Evolutionary conservation across 1,140 invertebrate genomes (phyloP), one percentile per base, ranked within the genome.

Genomic region (Phymorhynchus buccinoides): DNA sequence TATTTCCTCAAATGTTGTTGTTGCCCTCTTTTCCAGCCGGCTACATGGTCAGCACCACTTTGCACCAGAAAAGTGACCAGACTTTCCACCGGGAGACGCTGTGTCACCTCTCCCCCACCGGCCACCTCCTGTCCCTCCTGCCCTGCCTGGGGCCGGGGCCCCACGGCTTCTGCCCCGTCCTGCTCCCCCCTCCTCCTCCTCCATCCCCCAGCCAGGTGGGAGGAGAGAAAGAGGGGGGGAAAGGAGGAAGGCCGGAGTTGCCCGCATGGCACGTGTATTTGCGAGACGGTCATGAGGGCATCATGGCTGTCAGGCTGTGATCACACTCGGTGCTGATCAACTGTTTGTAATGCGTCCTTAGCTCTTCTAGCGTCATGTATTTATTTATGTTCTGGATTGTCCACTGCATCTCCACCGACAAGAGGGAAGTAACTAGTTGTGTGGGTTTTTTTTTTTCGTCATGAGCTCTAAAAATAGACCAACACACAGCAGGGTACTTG

Each of bases 251-350:
- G 4, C 42, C 75, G 4, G 32, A 32, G 27, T 1, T 27, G 27
- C 39, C 77, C 18, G n/a, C 77, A 0, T 79, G 77, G 77, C 77
- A 79, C 32, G 77, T 79, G 77, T 79, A 79, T 22, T n/a, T 79
- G 77, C n/a, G 77, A 32, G 77, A 79, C 44, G 77, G 77, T 3
- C 77, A 79, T 79, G 77, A 79, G 32, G 77, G 77, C 18, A 79
- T 79, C 44, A 79, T 79, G 3, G 42, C 42, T 32, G 77, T 79
- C 27, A 79, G 30, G 42, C 44, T 79, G 42, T 79, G 77, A 79
- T 4, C 9, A 52, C 22, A 12, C 9, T 52, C 9, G 9, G 48
- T 52, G 48, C n/a, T n/a, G n/a, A 22, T 12, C 22, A 22, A 9
- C 48, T 52, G 48, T 12, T 12, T 52, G 22, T 9, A 9, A 52